Evolutionary conservation across 2,113 vertebrate genomes (phyloP), one percentile per base, ranked within the genome.

Genomic region (Onychorhynchus coronatus): DNA sequence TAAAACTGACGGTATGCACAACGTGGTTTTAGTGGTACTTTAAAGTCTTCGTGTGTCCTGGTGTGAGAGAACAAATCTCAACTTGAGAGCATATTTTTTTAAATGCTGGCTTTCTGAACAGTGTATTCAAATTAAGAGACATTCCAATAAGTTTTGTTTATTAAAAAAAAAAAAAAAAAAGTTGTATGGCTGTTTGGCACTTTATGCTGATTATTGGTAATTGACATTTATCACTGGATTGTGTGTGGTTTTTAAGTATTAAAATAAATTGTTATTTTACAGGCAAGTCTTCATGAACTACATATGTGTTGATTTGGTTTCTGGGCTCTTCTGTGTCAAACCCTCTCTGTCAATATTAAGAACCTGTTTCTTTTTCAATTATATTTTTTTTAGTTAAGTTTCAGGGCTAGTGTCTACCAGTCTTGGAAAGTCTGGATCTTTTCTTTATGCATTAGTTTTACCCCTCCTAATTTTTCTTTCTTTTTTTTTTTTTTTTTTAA

Each of bases 141-240:
- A 98, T 98, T 99, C 98, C 98, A 98, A 96, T 98, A 97, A 96
- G 98, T 98, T 87, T 89, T 97, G 96, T 97, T 97, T 98, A 98
- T 98, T 98, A 98, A 98, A 98, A 98, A 97, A 98, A 84, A 96
- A 95, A 88, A 85, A 95, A 84, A 97, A 88, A 85, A 95, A 84
- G 97, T 97, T 98, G 97, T 98, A 98, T 98, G 98, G 98, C 99
- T 99, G 99, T 99, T 99, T 99, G 99, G 99, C 99, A 99, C 99
- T 99, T 99, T 99, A 99, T 98, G 98, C 98, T 99, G 98, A 99
- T 99, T 98, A 98, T 99, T 99, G 98, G 98, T 99, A 99, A 99
- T 98, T 98, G 98, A 98, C 99, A 99, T 99, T 98, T 99, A 99
- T 99, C 99, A 99, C 99, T 99, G 99, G 99, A 99, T 99, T 97